Percentiles rank a stretch among this genome's conserved stretches.
Evolutionary conservation across 1,140 invertebrate genomes (phyloP).

Genomic region (Diplogasteroides magnus): DNA sequence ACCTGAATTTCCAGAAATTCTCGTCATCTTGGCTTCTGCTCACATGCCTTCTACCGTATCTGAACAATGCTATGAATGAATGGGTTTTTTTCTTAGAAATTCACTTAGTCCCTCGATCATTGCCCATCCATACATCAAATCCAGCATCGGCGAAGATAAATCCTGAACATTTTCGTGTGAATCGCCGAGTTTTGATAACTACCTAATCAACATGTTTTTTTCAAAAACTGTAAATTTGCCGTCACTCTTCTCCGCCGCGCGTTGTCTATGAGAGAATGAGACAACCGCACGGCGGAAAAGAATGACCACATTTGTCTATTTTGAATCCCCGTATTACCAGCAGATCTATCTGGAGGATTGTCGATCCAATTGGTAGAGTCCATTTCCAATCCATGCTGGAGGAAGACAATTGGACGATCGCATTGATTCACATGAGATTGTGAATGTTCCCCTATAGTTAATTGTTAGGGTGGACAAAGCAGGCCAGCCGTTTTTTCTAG

Average conservation of each 20-base stretch:
- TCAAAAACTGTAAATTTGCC: no score
- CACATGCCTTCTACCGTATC: neutral
- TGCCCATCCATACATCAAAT: constrained; percentile 72
- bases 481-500: no score
- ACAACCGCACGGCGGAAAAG: no score
- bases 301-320: no score
- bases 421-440: no score
- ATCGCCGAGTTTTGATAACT: neutral
- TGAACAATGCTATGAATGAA: neutral
- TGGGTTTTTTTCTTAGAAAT: neutral
- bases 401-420: constrained; percentile 39
- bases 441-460: no score
- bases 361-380: constrained; percentile 72
- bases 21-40: neutral
- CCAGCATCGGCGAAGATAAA: constrained; percentile 65
- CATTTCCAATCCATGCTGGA: constrained; percentile 73
- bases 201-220: no score
- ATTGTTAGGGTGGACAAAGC: no score
- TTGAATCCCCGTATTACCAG: no score
- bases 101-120: constrained; percentile 63
- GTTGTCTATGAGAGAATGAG: no score
- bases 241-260: no score
- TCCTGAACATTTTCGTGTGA: constrained; percentile 55
- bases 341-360: constrained; percentile 63
- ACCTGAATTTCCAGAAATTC: constrained; percentile 56